Conservation (phyloP, 2,888 invertebrate genomes). For the Drosophila cracens region DNA sequence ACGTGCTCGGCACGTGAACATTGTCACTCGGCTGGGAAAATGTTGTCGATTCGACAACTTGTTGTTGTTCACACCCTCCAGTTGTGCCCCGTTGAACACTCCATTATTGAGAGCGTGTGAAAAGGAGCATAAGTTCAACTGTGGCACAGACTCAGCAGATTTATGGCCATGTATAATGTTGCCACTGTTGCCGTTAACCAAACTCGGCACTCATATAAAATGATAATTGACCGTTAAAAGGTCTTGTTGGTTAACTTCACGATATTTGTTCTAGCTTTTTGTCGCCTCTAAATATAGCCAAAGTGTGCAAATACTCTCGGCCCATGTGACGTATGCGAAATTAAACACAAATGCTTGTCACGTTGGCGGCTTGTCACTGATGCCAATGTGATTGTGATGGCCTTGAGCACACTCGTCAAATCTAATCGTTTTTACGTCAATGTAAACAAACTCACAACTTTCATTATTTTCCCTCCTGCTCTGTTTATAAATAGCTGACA, state of each 20-base stretch:
- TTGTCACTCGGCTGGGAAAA: slow-evolving; percentile 53
- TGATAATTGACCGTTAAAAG: slow-evolving; percentile 52
- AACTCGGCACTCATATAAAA: slow-evolving; percentile 8
- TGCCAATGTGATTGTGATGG: slow-evolving; percentile 29
- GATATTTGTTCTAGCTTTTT: background rate
- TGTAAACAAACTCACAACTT: slow-evolving; percentile 16
- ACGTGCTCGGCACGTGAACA: slow-evolving; percentile 31
- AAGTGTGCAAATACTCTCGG: slow-evolving; percentile 37
- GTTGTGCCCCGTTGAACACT: slow-evolving; percentile 28
- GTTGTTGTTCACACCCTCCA: slow-evolving; percentile 38
- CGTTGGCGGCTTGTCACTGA: slow-evolving; percentile 11
- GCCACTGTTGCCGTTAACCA: slow-evolving; percentile 4
- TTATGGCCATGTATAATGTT: slow-evolving; percentile 21
- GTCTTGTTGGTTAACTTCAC: slow-evolving; percentile 12
- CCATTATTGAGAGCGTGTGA: slow-evolving; percentile 55
- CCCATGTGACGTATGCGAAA: slow-evolving; percentile 48
- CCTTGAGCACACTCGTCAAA: slow-evolving; percentile 16
- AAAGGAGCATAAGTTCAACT: slow-evolving; percentile 38
- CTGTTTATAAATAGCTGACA: slow-evolving; percentile 37
- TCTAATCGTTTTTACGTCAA: slow-evolving; percentile 27
- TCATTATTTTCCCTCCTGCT: slow-evolving; percentile 1
- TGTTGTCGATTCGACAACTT: slow-evolving; percentile 38
- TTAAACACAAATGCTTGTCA: slow-evolving; percentile 25
- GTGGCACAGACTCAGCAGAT: slow-evolving; percentile 20
- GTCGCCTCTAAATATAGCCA: slow-evolving; percentile 24